Evolutionary conservation across 1,140 invertebrate species (phyloP).

Genomic region (Thaumatotibia leucotreta): DNA sequence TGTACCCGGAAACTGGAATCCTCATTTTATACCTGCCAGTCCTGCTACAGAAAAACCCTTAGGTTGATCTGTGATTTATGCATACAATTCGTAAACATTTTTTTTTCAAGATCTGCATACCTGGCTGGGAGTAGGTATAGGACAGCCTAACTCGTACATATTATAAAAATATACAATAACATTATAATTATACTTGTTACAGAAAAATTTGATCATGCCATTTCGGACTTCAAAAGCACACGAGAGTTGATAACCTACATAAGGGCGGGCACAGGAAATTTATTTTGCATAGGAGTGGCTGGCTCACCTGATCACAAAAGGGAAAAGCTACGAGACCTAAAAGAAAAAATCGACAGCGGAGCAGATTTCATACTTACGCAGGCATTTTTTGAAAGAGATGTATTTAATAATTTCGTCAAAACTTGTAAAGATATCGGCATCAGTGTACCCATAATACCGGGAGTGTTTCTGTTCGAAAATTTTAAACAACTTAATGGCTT

Average conservation of each 20-base stretch:
- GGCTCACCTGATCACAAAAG: conserved; percentile 45
- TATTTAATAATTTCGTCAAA: conserved; percentile 39
- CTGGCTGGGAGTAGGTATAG: no score
- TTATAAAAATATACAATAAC: background rate
- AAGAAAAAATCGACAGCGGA: conserved; percentile 56
- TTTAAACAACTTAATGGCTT: conserved; percentile 41
- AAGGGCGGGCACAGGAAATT: conserved; percentile 40
- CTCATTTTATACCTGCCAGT: no score
- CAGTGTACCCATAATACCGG: conserved; percentile 52
- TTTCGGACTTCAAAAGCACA: conserved; percentile 49
- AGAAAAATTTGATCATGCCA: conserved; percentile 44
- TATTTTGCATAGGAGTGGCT: conserved; percentile 68
- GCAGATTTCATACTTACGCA: conserved; percentile 69
- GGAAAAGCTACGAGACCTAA: conserved; percentile 41
- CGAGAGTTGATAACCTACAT: conserved; percentile 54
- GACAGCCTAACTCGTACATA: no score
- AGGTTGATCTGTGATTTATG: no score
- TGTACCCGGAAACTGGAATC: no score
- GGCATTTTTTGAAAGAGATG: conserved; percentile 54
- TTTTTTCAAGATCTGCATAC: no score
- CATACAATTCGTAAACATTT: no score
- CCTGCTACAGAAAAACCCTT: no score
- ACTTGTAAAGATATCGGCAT: conserved; percentile 47
- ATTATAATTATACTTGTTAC: conserved; percentile 31
- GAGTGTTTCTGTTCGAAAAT: conserved; percentile 55